Percentiles rank a stretch among this genome's conserved stretches.
Evolutionary conservation across 2,888 invertebrate genomes (phyloP).

Genomic region (Temnothorax rugatulus): DNA sequence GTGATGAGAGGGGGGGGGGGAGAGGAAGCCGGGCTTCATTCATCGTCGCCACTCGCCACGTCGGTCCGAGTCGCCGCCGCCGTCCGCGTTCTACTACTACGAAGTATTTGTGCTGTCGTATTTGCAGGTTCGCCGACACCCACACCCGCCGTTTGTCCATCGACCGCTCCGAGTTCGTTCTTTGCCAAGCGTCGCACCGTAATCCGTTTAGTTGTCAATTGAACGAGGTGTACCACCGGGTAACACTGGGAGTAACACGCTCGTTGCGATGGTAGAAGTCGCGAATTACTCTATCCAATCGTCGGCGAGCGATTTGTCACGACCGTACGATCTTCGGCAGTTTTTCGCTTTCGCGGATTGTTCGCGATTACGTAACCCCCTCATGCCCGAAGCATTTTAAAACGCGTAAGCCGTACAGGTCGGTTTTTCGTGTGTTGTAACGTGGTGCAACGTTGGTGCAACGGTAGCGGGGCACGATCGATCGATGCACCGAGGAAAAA

Average conservation of each 20-base stretch:
- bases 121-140: conserved; percentile 69
- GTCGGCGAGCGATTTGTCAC: not conserved
- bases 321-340: too few relatives aligned
- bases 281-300: not conserved
- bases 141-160: conserved; percentile 50
- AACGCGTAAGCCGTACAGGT: not conserved
- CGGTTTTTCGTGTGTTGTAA: not conserved
- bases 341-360: not conserved
- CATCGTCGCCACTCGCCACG: conserved; percentile 59
- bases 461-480: conserved; percentile 6
- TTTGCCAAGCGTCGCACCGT: conserved; percentile 29
- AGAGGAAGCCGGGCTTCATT: conserved; percentile 85
- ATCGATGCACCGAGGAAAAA: conserved; percentile 28
- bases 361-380: conserved; percentile 2
- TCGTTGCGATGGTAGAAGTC: too few relatives aligned
- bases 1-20: not conserved
- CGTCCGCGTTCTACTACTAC: conserved; percentile 70
- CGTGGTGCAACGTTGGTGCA: conserved; percentile 15
- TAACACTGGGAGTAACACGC: too few relatives aligned
- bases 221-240: not conserved
- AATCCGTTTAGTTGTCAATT: conserved; percentile 2
- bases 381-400: not conserved
- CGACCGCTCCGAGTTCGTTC: conserved; percentile 34
- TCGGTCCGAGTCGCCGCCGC: conserved; percentile 35
- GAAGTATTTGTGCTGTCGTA: conserved; percentile 68